A percentile compares a stretch with the other conserved stretches of the same genome.
phyloP scores from a whole-genome alignment of 2,888 invertebrate genomes.

The Acrocyrtus sp. region DNA sequence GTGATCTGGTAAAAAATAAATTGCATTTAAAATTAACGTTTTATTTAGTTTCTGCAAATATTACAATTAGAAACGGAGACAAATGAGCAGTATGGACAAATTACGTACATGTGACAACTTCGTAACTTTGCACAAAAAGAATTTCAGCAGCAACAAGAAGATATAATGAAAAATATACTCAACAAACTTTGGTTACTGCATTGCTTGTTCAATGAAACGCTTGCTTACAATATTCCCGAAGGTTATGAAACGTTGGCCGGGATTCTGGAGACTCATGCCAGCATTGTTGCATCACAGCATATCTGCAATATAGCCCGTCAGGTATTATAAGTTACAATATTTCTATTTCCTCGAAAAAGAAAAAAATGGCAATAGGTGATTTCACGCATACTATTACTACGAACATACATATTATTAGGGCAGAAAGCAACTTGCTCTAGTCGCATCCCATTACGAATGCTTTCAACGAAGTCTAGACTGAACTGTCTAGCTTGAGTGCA shows the following conservation, averaged over 20 bases:
- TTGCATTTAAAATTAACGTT: too few species aligned
- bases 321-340: too few species aligned
- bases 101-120: too few species aligned
- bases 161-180: too few species aligned
- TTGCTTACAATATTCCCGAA: not conserved
- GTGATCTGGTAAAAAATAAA: too few species aligned
- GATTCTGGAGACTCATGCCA: slow-evolving; percentile 21
- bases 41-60: too few species aligned
- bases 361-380: not conserved
- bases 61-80: too few species aligned
- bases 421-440: slow-evolving; percentile 22
- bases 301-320: slow-evolving; percentile 29
- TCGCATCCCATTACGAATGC: slow-evolving; percentile 35
- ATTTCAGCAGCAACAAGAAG: too few species aligned
- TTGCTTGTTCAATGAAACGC: too few species aligned
- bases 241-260: slow-evolving; percentile 28
- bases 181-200: too few species aligned
- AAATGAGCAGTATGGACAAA: too few species aligned
- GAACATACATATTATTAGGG: slow-evolving; percentile 24
- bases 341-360: not conserved
- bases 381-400: not conserved
- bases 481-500: slow-evolving; percentile 20
- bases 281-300: slow-evolving; percentile 25
- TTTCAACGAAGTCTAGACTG: slow-evolving; percentile 36
- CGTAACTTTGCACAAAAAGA: too few species aligned